A percentile compares a stretch with the other conserved stretches of the same genome.
These are phyloP conservation scores for Diabrotica balteata DNA, from an alignment of 2,888 invertebrate species.

Conservation along the genomic window DNA sequence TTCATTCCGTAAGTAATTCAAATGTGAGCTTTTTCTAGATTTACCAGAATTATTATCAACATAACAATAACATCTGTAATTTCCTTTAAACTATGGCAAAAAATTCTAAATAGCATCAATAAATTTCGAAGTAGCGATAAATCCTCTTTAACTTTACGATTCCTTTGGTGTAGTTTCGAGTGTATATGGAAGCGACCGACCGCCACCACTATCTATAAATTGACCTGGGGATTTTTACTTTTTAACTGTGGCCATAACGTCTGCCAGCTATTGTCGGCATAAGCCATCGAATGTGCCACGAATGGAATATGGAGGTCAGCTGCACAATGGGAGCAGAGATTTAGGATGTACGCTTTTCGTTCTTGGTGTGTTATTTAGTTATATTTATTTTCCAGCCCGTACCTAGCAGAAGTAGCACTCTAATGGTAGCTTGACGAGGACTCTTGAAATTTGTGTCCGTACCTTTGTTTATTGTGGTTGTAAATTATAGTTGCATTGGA, in stretches of 20 bases:
- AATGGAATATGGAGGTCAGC: constrained; percentile 28
- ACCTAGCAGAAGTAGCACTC: constrained; percentile 20
- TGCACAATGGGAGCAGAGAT: constrained; percentile 30
- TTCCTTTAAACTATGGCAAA: constrained; percentile 30
- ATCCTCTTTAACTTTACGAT: constrained; percentile 44
- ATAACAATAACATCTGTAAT: constrained; percentile 36
- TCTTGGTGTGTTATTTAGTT: constrained; percentile 13
- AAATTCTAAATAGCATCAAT: constrained; percentile 42
- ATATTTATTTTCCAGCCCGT: constrained; percentile 26
- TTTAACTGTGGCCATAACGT: constrained; percentile 37
- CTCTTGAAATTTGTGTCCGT: constrained; percentile 4
- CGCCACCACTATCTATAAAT: constrained; percentile 40
- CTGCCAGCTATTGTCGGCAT: constrained; percentile 39
- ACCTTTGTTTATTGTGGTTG: constrained; percentile 3
- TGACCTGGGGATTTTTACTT: constrained; percentile 39
- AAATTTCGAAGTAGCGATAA: constrained; percentile 37
- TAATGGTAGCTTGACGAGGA: constrained; percentile 18
- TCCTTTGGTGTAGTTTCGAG: constrained; percentile 44
- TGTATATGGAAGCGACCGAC: constrained; percentile 39
- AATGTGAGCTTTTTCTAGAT: background rate
- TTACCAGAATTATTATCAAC: background rate
- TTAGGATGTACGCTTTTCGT: constrained; percentile 25
- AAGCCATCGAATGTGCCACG: constrained; percentile 29
- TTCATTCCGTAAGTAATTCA: too few relatives aligned
- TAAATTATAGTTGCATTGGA: background rate